These are phyloP conservation scores for Drosophila nigromelanica DNA, from an alignment of 1,140 invertebrate genomes.

Conservation along the genomic window DNA sequence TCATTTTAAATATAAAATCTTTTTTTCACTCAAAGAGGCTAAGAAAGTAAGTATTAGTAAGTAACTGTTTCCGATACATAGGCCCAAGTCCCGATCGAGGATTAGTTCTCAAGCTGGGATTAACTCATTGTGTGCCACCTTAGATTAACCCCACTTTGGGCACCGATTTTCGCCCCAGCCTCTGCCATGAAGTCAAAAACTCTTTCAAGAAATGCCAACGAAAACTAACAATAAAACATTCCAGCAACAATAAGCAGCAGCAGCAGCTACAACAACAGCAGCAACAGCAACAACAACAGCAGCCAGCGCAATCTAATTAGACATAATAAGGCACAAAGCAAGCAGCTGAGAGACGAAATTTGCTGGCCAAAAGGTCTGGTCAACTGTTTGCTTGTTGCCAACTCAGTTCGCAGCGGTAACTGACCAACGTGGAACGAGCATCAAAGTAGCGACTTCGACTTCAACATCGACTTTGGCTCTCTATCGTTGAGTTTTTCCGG, in stretches of 20 bases:
- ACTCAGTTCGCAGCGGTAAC: conserved; percentile 11
- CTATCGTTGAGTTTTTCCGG: conserved; percentile 61
- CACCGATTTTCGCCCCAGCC: conserved; percentile 23
- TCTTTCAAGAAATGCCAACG: conserved; percentile 29
- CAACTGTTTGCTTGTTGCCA: conserved; percentile 39
- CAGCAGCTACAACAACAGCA: not conserved
- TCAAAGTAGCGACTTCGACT: conserved; percentile 17
- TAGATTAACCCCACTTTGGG: conserved; percentile 32
- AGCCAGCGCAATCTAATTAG: conserved; percentile 72
- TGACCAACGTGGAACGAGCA: conserved; percentile 45
- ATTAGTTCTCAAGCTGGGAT: conserved; percentile 10
- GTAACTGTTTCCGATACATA: not conserved
- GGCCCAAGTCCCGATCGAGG: not conserved
- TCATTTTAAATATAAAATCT: too few relatives aligned
- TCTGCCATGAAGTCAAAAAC: conserved; percentile 24
- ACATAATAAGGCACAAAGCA: conserved; percentile 73
- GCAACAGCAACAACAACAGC: conserved; percentile 25
- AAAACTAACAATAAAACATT: conserved; percentile 35
- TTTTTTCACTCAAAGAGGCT: too few relatives aligned
- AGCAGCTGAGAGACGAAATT: conserved; percentile 44
- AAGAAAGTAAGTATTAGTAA: not conserved
- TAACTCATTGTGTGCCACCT: conserved; percentile 27
- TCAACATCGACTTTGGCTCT: conserved; percentile 38
- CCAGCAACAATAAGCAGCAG: conserved; percentile 30
- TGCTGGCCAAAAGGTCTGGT: conserved; percentile 56